These are phyloP conservation scores for Lycaena phlaeas DNA, from an alignment of 2,888 invertebrate species.

Conservation along the genomic window DNA sequence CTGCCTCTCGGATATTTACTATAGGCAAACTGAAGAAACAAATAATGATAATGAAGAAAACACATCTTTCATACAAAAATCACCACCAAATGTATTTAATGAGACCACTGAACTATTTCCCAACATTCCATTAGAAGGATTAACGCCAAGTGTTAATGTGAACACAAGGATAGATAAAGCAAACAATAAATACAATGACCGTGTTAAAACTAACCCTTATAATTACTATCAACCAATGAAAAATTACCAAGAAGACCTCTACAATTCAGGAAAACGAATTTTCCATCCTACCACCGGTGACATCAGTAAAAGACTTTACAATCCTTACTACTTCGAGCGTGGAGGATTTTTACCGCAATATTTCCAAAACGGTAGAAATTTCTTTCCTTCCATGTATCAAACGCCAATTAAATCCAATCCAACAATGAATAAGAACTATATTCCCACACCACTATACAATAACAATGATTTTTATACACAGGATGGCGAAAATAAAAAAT, in stretches of 20 bases:
- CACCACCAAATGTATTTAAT: background rate
- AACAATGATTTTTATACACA: slow-evolving; percentile 25
- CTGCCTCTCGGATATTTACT: slow-evolving; percentile 4
- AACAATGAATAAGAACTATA: background rate
- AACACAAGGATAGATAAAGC: background rate
- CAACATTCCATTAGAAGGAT: background rate
- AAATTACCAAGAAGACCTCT: background rate
- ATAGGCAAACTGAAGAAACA: background rate
- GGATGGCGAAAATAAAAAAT: slow-evolving; percentile 30
- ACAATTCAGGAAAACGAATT: background rate
- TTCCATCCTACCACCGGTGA: background rate
- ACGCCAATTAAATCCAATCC: background rate
- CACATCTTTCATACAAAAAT: too few relatives aligned
- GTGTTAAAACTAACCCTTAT: background rate
- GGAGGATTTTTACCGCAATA: background rate
- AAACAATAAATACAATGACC: background rate
- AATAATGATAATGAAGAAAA: background rate
- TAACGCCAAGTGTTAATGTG: background rate
- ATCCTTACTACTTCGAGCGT: background rate
- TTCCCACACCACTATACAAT: slow-evolving; percentile 13
- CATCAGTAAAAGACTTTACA: background rate
- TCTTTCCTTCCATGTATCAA: background rate
- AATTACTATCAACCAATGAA: background rate
- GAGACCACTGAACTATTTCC: slow-evolving; percentile 3
- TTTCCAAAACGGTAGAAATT: background rate